Evolutionary conservation across 1,140 invertebrate species (phyloP).

Genomic region (Micrasema longulum): DNA sequence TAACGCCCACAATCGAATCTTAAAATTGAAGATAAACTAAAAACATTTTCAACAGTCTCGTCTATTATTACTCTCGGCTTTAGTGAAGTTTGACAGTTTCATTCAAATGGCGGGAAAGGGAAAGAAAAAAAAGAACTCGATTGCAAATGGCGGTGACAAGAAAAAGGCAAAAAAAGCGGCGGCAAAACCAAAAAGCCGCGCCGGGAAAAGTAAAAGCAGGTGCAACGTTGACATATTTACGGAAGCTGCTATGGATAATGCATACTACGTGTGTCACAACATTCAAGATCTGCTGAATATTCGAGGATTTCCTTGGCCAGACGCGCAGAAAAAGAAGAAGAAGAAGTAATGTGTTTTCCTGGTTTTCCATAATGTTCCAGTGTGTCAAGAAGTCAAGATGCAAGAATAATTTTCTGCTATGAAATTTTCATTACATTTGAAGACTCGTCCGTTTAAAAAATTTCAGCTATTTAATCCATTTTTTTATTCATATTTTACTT

Average conservation of each 20-base stretch:
- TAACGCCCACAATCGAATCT: no score
- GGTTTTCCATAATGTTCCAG: no score
- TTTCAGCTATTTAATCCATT: no score
- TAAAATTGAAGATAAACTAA: no score
- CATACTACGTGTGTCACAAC: slow-evolving; percentile 89
- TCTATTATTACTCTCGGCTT: neutral
- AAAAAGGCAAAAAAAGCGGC: slow-evolving; percentile 67
- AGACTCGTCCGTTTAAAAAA: no score
- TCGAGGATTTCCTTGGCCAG: slow-evolving; percentile 86
- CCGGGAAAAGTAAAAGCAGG: slow-evolving; percentile 71
- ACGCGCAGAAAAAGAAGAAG: slow-evolving; percentile 83
- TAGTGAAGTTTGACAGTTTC: neutral
- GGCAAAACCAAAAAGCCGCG: slow-evolving; percentile 65
- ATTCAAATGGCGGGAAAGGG: slow-evolving; percentile 60
- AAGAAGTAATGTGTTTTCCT: slow-evolving; percentile 28
- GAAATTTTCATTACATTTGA: no score
- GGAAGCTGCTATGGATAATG: slow-evolving; percentile 89
- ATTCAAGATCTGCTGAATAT: slow-evolving; percentile 82
- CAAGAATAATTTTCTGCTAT: no score
- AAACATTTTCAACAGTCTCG: no score
- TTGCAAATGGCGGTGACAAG: slow-evolving; percentile 65
- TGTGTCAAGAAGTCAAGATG: no score
- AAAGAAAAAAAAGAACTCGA: slow-evolving; percentile 69
- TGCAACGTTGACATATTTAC: slow-evolving; percentile 85
- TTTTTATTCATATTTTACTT: no score